Percentiles rank a stretch among this genome's conserved stretches.
phyloP scores from a whole-genome alignment of 2,113 vertebrate genomes.

The Rhea americana region DNA sequence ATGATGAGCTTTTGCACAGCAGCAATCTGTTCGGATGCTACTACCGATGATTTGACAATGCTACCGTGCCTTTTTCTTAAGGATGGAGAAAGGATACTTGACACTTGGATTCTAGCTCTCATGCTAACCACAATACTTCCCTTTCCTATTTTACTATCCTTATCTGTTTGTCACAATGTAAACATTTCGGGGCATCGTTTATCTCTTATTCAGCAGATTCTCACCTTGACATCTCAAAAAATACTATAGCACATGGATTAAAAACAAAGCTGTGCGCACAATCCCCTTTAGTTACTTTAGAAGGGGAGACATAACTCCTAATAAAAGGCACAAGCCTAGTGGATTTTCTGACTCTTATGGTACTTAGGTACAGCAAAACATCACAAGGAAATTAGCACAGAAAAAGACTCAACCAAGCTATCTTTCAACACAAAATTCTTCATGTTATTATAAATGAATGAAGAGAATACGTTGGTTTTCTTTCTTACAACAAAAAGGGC shows the following conservation, averaged over 20 bases:
- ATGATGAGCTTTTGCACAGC: not conserved
- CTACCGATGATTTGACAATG: not conserved
- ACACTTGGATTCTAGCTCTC: not conserved
- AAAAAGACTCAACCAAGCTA: not conserved
- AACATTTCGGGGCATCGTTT: not conserved
- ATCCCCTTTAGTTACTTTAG: not conserved
- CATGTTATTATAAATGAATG: not conserved
- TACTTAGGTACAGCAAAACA: not conserved
- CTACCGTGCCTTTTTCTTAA: too few species aligned
- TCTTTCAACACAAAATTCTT: not conserved
- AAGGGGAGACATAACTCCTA: not conserved
- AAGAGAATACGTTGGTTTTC: not conserved
- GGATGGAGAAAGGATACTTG: too few species aligned
- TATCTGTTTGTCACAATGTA: not conserved
- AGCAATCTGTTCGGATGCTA: not conserved
- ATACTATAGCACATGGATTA: not conserved
- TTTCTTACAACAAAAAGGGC: not conserved
- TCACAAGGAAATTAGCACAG: too few species aligned
- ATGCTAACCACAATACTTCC: not conserved
- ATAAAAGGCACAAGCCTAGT: not conserved
- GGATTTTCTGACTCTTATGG: not conserved
- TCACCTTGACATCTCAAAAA: not conserved
- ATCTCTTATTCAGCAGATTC: not conserved
- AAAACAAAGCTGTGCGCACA: not conserved
- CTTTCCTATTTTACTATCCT: not conserved